Conservation (phyloP, 2,113 vertebrate species). For the Phycodurus eques region DNA sequence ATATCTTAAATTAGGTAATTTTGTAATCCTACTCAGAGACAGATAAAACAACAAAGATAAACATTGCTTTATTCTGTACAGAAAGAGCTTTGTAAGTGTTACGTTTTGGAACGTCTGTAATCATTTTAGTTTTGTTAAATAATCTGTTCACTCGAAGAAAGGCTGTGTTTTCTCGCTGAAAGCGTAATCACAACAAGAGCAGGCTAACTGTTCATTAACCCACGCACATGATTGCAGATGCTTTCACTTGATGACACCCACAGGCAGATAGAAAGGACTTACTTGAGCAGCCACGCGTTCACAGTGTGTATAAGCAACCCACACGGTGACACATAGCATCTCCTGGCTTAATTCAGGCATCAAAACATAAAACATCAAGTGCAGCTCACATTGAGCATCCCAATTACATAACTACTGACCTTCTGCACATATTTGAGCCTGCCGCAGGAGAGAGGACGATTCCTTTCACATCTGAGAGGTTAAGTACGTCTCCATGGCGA, state of each 20-base stretch:
- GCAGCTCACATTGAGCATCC: slow-evolving; percentile 32
- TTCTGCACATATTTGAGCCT: slow-evolving; percentile 37
- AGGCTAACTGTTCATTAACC: slow-evolving; percentile 29
- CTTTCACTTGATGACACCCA: slow-evolving; percentile 48
- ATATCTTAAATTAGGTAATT: background rate
- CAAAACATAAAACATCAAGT: slow-evolving; percentile 38
- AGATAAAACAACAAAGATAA: background rate
- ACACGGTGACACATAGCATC: slow-evolving; percentile 24
- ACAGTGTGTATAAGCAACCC: slow-evolving; percentile 6
- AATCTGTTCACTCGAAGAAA: slow-evolving; percentile 9
- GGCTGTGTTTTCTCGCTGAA: slow-evolving; percentile 14
- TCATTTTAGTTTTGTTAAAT: background rate
- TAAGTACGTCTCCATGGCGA: background rate
- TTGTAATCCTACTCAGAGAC: background rate
- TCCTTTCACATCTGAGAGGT: background rate
- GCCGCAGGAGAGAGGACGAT: slow-evolving; percentile 3
- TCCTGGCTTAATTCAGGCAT: slow-evolving; percentile 38
- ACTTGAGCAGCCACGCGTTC: slow-evolving; percentile 22
- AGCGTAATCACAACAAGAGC: slow-evolving; percentile 16
- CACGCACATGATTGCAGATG: slow-evolving; percentile 44
- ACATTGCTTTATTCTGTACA: background rate
- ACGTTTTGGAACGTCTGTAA: background rate
- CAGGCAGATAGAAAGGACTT: slow-evolving; percentile 25
- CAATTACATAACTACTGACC: slow-evolving; percentile 53
- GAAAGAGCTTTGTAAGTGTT: background rate